These are phyloP conservation scores for Leptatherina wallacei DNA, from an alignment of 2,797 vertebrate genomes.

Conservation along the genomic window DNA sequence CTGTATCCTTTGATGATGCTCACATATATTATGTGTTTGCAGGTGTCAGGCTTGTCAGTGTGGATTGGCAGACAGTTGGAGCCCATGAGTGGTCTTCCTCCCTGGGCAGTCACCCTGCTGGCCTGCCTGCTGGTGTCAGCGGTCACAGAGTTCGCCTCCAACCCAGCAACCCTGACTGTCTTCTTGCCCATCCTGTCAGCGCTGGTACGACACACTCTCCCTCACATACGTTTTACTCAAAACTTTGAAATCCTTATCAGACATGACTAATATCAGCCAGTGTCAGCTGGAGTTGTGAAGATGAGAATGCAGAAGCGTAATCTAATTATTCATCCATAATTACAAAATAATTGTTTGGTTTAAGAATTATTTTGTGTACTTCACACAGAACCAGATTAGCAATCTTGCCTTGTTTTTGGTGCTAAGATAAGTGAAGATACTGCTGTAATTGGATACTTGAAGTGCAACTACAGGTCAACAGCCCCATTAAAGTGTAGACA, in stretches of 20 bases:
- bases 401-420: no score
- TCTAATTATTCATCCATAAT: no score
- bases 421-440: no score
- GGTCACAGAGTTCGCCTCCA: slow-evolving; percentile 97
- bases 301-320: not conserved
- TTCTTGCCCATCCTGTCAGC: slow-evolving; percentile 97
- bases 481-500: no score
- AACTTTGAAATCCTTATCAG: no score
- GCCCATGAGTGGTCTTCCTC: slow-evolving; percentile 93
- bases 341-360: no score
- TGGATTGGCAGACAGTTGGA: slow-evolving; percentile 98
- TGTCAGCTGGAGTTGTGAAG: not conserved
- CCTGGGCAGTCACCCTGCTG: slow-evolving; percentile 93
- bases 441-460: no score
- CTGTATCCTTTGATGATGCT: not conserved
- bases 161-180: slow-evolving; percentile 97
- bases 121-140: slow-evolving; percentile 94
- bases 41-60: slow-evolving; percentile 95
- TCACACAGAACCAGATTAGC: no score
- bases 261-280: not conserved
- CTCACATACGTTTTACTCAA: not conserved
- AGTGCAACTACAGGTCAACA: no score
- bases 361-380: no score
- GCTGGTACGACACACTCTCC: slow-evolving; percentile 83
- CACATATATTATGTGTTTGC: slow-evolving; percentile 20